A percentile compares a stretch with the other conserved stretches of the same genome.
phyloP scores from a whole-genome alignment of 1,140 invertebrate species.

The Caligus rogercresseyi region DNA sequence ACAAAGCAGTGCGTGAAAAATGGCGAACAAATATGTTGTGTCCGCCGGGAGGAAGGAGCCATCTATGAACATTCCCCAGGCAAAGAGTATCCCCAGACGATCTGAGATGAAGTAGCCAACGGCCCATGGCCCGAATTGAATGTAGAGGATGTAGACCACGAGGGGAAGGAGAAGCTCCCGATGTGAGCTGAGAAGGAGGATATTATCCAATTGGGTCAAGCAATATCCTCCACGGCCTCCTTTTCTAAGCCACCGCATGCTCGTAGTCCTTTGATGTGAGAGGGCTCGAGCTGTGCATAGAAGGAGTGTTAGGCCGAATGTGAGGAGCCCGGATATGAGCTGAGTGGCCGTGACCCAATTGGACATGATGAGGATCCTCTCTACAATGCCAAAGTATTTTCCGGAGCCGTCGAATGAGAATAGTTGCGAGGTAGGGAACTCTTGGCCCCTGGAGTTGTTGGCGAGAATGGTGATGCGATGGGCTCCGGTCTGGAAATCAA shows the following conservation, averaged over 20 bases:
- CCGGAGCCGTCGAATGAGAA: not conserved
- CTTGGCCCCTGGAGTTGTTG: slow-evolving; percentile 59
- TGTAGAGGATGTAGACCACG: not conserved
- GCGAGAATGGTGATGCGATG: slow-evolving; percentile 61
- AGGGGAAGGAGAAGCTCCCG: not conserved
- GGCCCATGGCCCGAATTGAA: slow-evolving; percentile 4
- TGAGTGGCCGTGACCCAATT: not conserved
- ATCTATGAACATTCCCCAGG: not conserved
- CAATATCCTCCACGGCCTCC: not conserved
- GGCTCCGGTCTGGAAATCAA: slow-evolving; percentile 39
- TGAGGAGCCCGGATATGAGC: not conserved
- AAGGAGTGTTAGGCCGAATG: not conserved
- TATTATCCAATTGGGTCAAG: not conserved
- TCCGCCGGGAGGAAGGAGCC: not conserved
- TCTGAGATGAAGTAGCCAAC: not conserved
- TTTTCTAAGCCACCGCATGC: not conserved
- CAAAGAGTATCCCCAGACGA: not conserved
- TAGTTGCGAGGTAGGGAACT: not conserved
- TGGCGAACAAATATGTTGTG: not conserved
- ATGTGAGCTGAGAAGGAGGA: not conserved
- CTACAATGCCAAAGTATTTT: not conserved
- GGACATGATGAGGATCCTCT: not conserved
- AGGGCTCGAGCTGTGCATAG: not conserved
- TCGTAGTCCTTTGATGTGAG: not conserved
- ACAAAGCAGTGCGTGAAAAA: not conserved